Evolutionary conservation across 2,888 invertebrate species (phyloP).

Genomic region (Heliothis peltigera): DNA sequence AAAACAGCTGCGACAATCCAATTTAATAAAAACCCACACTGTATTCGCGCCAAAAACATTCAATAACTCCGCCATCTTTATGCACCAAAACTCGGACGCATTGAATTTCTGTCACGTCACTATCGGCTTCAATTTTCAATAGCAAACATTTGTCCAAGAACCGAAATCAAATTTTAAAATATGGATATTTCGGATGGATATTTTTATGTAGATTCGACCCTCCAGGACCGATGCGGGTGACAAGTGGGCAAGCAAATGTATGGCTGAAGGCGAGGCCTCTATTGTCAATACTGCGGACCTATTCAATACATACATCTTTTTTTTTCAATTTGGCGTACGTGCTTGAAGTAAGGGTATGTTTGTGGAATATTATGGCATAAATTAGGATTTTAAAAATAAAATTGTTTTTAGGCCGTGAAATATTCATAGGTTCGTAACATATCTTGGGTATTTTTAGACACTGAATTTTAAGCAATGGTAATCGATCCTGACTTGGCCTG

Average conservation of each 20-base stretch:
- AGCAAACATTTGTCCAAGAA: slow-evolving; percentile 88
- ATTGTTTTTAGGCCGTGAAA: too few relatives aligned
- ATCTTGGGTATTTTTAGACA: too few relatives aligned
- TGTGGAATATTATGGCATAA: neutral
- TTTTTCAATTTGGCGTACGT: slow-evolving; percentile 26
- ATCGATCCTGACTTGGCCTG: too few relatives aligned
- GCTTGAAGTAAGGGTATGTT: slow-evolving; percentile 18
- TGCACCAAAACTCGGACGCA: slow-evolving; percentile 75
- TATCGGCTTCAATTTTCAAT: slow-evolving; percentile 86
- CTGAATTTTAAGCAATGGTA: too few relatives aligned
- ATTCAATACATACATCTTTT: slow-evolving; percentile 70
- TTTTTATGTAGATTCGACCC: slow-evolving; percentile 85
- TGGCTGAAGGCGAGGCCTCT: slow-evolving; percentile 72
- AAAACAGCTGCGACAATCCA: slow-evolving; percentile 9
- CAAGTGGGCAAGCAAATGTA: slow-evolving; percentile 76
- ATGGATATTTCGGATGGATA: slow-evolving; percentile 78
- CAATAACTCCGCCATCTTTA: slow-evolving; percentile 69
- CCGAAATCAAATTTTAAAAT: slow-evolving; percentile 88
- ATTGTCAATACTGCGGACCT: slow-evolving; percentile 72
- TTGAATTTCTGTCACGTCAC: slow-evolving; percentile 87
- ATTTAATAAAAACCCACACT: slow-evolving; percentile 30
- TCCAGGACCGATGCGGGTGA: slow-evolving; percentile 82
- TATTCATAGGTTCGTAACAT: too few relatives aligned
- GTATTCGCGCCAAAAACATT: slow-evolving; percentile 60
- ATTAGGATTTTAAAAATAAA: neutral